These are phyloP conservation scores for Oasisia sp. DNA, from an alignment of 2,888 invertebrate genomes.

Conservation along the genomic window DNA sequence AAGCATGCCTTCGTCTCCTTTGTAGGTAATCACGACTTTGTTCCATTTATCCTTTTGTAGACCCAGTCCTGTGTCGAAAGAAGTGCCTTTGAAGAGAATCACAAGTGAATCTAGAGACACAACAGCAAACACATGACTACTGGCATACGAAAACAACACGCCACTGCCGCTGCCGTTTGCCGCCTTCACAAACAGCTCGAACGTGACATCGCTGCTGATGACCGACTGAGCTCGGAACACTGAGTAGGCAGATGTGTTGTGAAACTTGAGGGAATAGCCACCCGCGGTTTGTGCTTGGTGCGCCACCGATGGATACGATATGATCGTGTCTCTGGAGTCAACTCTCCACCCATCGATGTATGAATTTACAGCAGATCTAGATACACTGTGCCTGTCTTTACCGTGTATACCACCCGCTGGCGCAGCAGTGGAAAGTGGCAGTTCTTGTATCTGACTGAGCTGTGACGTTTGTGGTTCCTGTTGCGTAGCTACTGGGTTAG, in stretches of 20 bases:
- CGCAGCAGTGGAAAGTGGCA: background rate
- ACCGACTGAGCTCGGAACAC: conserved; percentile 44
- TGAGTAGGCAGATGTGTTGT: conserved; percentile 38
- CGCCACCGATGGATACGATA: conserved; percentile 41
- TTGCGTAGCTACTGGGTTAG: background rate
- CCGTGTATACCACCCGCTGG: background rate
- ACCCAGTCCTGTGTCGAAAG: conserved; percentile 38
- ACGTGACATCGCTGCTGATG: background rate
- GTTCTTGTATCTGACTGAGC: background rate
- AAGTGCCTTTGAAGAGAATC: conserved; percentile 35
- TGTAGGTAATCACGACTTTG: conserved; percentile 47
- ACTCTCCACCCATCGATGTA: conserved; percentile 30
- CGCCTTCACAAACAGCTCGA: conserved; percentile 21
- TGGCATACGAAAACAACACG: conserved; percentile 45
- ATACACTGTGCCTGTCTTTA: background rate
- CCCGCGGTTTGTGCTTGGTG: conserved; percentile 42
- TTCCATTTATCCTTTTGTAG: conserved; percentile 42
- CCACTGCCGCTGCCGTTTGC: conserved; percentile 33
- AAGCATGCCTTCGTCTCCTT: conserved; percentile 39
- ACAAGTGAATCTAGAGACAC: conserved; percentile 8
- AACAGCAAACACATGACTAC: conserved; percentile 39
- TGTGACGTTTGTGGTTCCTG: conserved; percentile 2
- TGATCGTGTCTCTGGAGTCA: conserved; percentile 42
- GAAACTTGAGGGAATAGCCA: conserved; percentile 46
- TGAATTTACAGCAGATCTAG: background rate